Evolutionary conservation across 2,797 vertebrate genomes (phyloP), one percentile per base, ranked within the genome.

Genomic region (Anabas testudineus): DNA sequence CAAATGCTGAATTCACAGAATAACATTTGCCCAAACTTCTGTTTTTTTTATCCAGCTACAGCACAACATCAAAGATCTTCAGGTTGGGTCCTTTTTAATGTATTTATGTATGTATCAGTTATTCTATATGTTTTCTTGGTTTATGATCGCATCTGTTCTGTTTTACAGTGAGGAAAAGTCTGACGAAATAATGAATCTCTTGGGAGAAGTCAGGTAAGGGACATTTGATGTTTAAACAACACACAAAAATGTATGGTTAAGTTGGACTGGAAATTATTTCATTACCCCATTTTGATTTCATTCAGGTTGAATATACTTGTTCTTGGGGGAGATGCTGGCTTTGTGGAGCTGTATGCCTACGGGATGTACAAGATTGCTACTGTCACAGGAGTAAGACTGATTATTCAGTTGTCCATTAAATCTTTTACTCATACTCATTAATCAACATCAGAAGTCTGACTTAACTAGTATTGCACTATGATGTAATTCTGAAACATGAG

Each of bases 281-380:
- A 2, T 2, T 0, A 2, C 14, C 2, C 1, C 2, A 1, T 69
- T 42, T 55, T 71, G 39, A 62, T 59, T 72, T 22, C 39, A 1
- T 56, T 3, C 86, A 95, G 98, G 81, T 94, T 99, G 55, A 99
- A 98, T 84, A 94, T 97, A 74, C 95, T 99, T 60, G 97, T 98
- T 80, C 93, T 99, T 37, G 98, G 98, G 80, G 96, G 97, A 76
- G 91, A 92, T 13, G 88, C 93, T 74, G 96, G 96, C 32, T 96
- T 96, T 80, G 95, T 99, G 84, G 98, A 99, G 84, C 94, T 99
- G 67, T 99, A 97, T 81, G 98, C 98, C 0, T 99, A 99, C 4
- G 98, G 98, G 46, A 98, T 99, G 95, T 99, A 98, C 92, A 99
- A 97, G 93, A 99, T 99, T 56, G 97, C 98, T 21, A 95, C 95